Percentiles rank a stretch among this genome's conserved stretches.
Conservation (phyloP, 1,140 invertebrate genomes). For the Galendromus occidentalis region DNA sequence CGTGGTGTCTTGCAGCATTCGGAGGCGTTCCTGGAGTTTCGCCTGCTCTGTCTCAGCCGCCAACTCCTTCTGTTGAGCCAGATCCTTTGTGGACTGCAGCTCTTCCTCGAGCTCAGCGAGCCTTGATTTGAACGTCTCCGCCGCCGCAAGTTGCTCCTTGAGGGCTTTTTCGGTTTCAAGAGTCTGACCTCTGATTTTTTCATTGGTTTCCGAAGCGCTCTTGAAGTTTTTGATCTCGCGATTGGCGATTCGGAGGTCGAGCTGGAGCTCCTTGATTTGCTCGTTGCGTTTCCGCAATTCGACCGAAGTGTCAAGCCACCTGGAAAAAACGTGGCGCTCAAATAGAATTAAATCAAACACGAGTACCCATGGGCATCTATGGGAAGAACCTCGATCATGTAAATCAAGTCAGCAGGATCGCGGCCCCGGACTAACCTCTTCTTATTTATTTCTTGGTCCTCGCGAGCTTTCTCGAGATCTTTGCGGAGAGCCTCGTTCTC, state of each 20-base stretch:
- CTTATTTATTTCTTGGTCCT: constrained; percentile 2
- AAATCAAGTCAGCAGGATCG: no score
- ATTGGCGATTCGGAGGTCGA: neutral
- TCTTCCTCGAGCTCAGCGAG: neutral
- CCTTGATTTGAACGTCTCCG: neutral
- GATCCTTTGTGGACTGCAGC: neutral
- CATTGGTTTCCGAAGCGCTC: neutral
- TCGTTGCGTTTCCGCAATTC: neutral
- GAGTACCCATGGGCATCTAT: no score
- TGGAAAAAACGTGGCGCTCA: neutral
- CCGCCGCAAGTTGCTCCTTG: neutral
- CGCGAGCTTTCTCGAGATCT: neutral
- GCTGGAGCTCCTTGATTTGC: neutral
- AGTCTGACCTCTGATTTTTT: neutral
- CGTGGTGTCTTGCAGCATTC: neutral
- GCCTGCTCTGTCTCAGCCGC: neutral
- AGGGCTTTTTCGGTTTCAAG: neutral
- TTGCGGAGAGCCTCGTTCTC: neutral
- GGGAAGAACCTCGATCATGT: no score
- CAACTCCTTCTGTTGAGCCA: neutral
- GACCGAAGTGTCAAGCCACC: constrained; percentile 3
- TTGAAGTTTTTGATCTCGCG: neutral
- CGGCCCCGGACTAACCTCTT: neutral
- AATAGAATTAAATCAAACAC: no score
- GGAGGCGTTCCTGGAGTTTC: neutral